Evolutionary conservation across 2,888 invertebrate genomes (phyloP), one percentile per base, ranked within the genome.

Genomic region (Perdita meconis): DNA sequence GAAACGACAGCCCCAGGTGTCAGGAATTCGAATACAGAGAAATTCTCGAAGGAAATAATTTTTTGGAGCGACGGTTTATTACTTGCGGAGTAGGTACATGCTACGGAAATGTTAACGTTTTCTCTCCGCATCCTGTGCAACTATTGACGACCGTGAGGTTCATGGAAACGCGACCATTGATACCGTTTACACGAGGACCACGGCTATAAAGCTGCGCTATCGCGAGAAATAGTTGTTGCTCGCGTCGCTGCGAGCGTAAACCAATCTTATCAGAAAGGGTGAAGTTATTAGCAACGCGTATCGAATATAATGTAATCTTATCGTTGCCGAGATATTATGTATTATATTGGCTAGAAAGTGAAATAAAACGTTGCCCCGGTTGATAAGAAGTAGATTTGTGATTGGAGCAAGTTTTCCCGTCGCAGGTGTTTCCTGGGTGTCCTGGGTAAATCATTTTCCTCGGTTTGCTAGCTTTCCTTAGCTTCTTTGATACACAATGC

Each of bases 261-360:
- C 53, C 69, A 78, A 77, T 78, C 77, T 78, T 69, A 78, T 78
- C 77, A n/a, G 53, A 30, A 13, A 63, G 75, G 77, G 76, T 76
- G 68, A 68, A 76, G 76, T 77, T 56, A 75, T 75, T 77, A 68
- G 68, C 63, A 55, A 76, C 51, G 19, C 44, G 30, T 47, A 76
- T 76, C 56, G 76, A 77, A 47, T 53, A 47, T 53, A 68, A 76
- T 22, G 68, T 40, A 76, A 77, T 77, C 76, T 77, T 77, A 76
- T 77, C 76, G 34, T 30, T 8, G 44, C 13, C 2, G 16, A 24
- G 44, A 74, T 64, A 74, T n/a, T n/a, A n/a, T n/a, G n/a, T n/a
- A n/a, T n/a, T 26, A 64, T 44, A 38, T 38, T 38, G 30, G 44
- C 38, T 13, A 19, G 22, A 24, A 42, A 73, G 42, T 59, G 53